These are phyloP conservation scores for Picathartes gymnocephalus DNA, from an alignment of 2,113 vertebrate species.

Conservation along the genomic window DNA sequence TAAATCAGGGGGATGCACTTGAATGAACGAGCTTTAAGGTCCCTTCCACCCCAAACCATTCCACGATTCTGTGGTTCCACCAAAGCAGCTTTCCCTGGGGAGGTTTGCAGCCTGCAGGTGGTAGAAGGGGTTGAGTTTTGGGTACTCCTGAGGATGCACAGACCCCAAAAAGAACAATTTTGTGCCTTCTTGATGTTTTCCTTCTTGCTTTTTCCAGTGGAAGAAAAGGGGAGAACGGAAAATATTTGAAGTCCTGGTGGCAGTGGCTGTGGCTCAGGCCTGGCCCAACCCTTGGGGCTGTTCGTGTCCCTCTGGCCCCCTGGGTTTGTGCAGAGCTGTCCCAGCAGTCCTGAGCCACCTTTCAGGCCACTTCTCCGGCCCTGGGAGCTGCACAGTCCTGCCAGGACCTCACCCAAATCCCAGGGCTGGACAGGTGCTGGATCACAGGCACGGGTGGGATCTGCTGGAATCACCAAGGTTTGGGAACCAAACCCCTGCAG, in stretches of 20 bases:
- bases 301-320: accelerated
- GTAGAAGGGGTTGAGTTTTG: not conserved
- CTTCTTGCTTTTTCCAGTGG: not conserved
- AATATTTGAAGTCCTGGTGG: not conserved
- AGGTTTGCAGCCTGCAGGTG: not conserved
- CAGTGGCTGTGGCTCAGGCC: not conserved
- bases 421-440: not conserved
- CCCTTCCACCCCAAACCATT: not conserved
- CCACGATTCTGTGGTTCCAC: not conserved
- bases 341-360: not conserved
- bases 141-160: too few relatives aligned
- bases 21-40: not conserved
- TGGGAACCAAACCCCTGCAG: not conserved
- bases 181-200: not conserved
- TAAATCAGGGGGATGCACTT: too few relatives aligned
- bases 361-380: not conserved
- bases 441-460: accelerated
- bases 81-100: not conserved
- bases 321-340: not conserved
- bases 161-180: not conserved
- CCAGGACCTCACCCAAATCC: not conserved
- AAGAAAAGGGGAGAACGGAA: not conserved
- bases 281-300: not conserved
- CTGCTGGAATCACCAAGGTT: not conserved
- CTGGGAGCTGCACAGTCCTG: not conserved